Base-by-base conservation (phyloP, 2,113 vertebrate species). In the Myotis yumanensis region DNA sequence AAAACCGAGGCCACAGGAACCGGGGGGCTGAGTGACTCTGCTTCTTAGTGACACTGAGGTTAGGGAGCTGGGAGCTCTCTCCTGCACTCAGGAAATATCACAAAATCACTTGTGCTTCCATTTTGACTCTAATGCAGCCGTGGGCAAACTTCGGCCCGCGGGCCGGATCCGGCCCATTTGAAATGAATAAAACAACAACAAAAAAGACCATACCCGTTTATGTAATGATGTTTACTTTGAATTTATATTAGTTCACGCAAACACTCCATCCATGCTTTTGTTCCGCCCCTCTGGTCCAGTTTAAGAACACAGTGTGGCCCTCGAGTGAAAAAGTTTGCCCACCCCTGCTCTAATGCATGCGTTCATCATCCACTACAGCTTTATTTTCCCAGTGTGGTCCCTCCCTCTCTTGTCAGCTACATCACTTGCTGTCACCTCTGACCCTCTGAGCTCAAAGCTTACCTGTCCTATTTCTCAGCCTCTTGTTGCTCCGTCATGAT, bases 91-190 rank as follows among this genome's bases (percentile, higher is more conserved):
- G 15, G 28, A 32, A 37, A 0, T 57, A 35, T 1, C 12, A 1
- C 8, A 3, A 16, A 1, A n/a, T 15, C 3, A 1, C 18, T 37
- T 16, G 11, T 18, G 30, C 43, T 54, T 48, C 0, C 43, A 20
- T 57, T 68, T 7, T 35, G 12, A 4, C 3, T 11, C 40, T 43
- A 15, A 7, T 20, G 43, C 0, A 7, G 4, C 16, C 6, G n/a
- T n/a, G n/a, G n/a, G n/a, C n/a, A n/a, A n/a, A n/a, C n/a, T n/a
- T n/a, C n/a, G n/a, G n/a, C n/a, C n/a, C n/a, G n/a, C n/a, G n/a
- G n/a, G n/a, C n/a, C n/a, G n/a, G n/a, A n/a, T n/a, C n/a, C n/a
- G n/a, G n/a, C n/a, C n/a, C n/a, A n/a, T n/a, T n/a, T n/a, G n/a
- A n/a, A n/a, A n/a, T n/a, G n/a, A n/a, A n/a, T n/a, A n/a, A n/a